phyloP scores from a whole-genome alignment of 2,888 invertebrate species.

The Anaspis maculata region DNA sequence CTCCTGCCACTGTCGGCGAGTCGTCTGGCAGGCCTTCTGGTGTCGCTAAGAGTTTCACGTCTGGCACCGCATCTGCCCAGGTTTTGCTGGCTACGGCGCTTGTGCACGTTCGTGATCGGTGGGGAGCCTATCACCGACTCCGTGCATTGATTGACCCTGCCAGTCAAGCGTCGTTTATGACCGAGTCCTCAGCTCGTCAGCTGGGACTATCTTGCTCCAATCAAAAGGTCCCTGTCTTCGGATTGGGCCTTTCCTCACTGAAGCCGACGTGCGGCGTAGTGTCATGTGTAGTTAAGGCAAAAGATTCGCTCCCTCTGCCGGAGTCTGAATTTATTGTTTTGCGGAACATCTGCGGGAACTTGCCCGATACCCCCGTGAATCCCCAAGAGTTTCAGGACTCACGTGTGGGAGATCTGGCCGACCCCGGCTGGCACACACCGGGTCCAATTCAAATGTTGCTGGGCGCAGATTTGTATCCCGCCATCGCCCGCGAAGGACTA shows the following conservation, averaged over 20 bases:
- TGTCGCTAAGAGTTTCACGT: too few species aligned
- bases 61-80: too few species aligned
- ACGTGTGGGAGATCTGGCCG: background rate
- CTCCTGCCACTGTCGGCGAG: too few species aligned
- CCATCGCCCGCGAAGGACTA: background rate
- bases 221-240: background rate
- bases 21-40: too few species aligned
- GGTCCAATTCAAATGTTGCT: background rate
- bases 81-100: background rate
- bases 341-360: too few species aligned
- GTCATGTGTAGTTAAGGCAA: background rate
- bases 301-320: background rate
- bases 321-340: too few species aligned
- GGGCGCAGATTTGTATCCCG: constrained; percentile 1
- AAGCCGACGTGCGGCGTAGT: background rate
- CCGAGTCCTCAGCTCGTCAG: background rate
- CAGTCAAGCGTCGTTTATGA: background rate
- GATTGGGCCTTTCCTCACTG: background rate
- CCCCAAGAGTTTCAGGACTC: background rate
- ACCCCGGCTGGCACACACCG: background rate
- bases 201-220: background rate
- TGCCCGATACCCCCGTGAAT: too few species aligned
- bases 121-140: background rate
- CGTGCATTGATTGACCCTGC: constrained; percentile 1
- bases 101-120: background rate